Base-by-base conservation (phyloP, 2,797 vertebrate genomes). In the Catostomus latipinnis region DNA sequence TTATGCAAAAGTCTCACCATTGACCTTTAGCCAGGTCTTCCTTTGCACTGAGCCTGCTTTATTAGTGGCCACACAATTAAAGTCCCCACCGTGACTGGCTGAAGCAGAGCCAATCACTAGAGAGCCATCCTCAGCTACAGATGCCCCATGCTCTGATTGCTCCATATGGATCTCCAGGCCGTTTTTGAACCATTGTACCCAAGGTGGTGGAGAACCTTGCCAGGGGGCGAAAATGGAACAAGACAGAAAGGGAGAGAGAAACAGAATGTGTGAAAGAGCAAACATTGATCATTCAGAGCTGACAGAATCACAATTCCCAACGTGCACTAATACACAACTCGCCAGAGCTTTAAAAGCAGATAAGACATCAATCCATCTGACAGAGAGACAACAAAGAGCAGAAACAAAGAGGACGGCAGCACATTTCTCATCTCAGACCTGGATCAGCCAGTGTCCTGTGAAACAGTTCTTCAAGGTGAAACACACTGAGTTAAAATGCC, bases 11-110 rank as follows among this genome's bases (percentile, higher is more conserved):
- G 67, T 78, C 90, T 90, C 81, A 97, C 96, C 95, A 0, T 93
- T 92, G 43, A 97, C 94, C 91, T 95, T 92, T 58, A 97, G 88
- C 71, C 92, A 91, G 7, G 93, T 93, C 82, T 93, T 96, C 83
- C 92, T 92, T 89, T 95, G 94, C 0, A 90, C 90, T 1, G 94
- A 95, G 54, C 96, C 96, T 0, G 90, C 96, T 86, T 96, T 95
- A 16, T 96, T 97, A 82, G 91, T 93, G 18, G 95, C 96, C 81
- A 95, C 92, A 73, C 96, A 97, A 78, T 93, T 94, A 2, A 94
- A 97, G 76, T 96, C 95, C 46, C 95, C 96, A 0, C 95, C 91
- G 86, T 96, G 94, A 11, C 88, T 77, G 75, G 94, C 93, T 53
- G 91, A 92, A 43, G 92, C 91, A 0, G 89, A 80, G 48, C 88